phyloP scores from a whole-genome alignment of 1,140 invertebrate species.

The Trichonephila inaurata region DNA sequence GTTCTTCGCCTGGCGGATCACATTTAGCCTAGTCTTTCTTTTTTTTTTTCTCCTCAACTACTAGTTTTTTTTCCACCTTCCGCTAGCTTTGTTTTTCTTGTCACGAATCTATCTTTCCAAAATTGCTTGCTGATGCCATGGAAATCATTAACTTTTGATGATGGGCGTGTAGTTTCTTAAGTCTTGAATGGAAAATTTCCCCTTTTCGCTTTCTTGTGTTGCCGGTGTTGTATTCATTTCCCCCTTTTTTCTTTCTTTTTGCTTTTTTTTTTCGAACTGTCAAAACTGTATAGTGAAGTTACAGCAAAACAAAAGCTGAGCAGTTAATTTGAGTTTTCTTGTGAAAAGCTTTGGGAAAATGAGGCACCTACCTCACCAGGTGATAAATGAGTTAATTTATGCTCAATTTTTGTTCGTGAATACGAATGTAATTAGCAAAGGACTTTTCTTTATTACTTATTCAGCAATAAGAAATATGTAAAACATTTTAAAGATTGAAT shows the following conservation, averaged over 20 bases:
- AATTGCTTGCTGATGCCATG: not conserved
- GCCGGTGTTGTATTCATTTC: not conserved
- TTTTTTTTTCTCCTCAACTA: not conserved
- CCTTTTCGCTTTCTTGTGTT: conserved; percentile 2
- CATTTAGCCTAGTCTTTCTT: conserved; percentile 28
- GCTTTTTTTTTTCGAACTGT: too few species aligned
- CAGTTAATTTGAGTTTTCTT: not conserved
- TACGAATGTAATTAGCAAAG: not conserved
- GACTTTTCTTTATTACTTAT: not conserved
- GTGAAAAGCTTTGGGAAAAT: not conserved
- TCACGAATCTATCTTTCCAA: conserved; percentile 15
- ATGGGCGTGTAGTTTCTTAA: conserved; percentile 14
- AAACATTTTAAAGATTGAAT: not conserved
- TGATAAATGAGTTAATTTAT: not conserved
- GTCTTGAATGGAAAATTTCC: conserved; percentile 31
- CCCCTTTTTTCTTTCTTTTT: not conserved
- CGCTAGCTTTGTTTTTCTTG: conserved; percentile 26
- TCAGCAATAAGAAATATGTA: not conserved
- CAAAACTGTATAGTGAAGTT: too few species aligned
- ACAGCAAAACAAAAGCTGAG: not conserved
- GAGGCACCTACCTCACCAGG: not conserved
- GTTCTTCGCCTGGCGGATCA: conserved; percentile 38
- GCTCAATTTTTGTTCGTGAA: not conserved
- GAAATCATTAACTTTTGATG: conserved; percentile 65
- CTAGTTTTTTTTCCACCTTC: not conserved